phyloP scores from a whole-genome alignment of 2,113 vertebrate genomes.

The Nothoprocta pentlandii region DNA sequence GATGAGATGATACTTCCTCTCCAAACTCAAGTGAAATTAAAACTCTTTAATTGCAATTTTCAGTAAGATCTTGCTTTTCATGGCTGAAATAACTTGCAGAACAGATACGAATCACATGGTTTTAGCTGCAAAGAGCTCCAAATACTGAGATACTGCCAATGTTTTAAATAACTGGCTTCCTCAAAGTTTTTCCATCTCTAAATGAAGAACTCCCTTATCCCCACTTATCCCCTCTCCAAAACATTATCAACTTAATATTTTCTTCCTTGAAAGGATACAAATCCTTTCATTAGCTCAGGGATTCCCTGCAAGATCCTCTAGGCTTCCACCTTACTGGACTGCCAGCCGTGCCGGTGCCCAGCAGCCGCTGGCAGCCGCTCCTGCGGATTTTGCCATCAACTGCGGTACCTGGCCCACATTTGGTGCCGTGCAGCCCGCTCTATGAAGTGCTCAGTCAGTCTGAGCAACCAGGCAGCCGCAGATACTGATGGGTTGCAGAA shows the following conservation, averaged over 20 bases:
- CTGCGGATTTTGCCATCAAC: background rate
- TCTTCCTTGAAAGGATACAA: background rate
- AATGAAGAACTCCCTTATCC: background rate
- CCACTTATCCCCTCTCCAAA: background rate
- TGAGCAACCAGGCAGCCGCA: background rate
- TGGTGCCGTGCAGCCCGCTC: background rate
- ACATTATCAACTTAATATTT: background rate
- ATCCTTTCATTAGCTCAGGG: rapidly evolving
- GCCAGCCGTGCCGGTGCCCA: background rate
- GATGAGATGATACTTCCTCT: background rate
- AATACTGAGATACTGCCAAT: background rate
- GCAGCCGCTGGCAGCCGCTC: background rate
- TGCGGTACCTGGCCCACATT: background rate
- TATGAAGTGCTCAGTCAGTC: background rate
- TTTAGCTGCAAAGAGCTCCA: background rate
- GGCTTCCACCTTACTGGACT: background rate
- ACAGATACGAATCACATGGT: background rate
- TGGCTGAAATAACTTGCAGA: background rate
- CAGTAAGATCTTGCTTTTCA: background rate
- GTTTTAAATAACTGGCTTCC: background rate
- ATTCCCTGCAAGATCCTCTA: background rate
- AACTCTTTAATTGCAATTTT: background rate
- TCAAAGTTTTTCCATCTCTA: background rate
- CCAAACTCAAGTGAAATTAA: background rate
- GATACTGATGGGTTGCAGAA: background rate